Evolutionary conservation across 1,140 invertebrate genomes (phyloP), one percentile per base, ranked within the genome.

Genomic region (Leptinotarsa texana): DNA sequence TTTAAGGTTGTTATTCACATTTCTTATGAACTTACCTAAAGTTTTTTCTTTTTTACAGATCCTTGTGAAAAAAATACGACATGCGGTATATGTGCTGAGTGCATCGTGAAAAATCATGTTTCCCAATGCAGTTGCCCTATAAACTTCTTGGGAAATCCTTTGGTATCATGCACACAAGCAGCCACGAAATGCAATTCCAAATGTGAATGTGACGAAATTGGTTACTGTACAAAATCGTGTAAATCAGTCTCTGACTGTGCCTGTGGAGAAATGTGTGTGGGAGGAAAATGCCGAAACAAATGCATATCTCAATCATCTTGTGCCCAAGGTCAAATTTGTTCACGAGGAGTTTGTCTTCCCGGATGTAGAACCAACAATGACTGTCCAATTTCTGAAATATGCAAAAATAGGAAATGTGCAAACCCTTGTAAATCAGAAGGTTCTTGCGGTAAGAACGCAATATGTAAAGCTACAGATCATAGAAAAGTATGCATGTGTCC

Each of bases 41-140:
- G 27, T 22, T 51, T 62, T 69, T 71, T 72, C 49, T 42, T 80
- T 77, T 83, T 84, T 86, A 72, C 80, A 92, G 93, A 95, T 90
- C 94, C 95, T 3, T 96, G 94, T 80, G 88, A 90, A 48, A 89
- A 87, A 17, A 85, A 85, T 57, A 87, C 88, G 15, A 63, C 24
- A 42, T 96, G 95, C 83, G 95, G 95, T 49, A 90, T 91, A 73
- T 96, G 95, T 85, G 94, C 95, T 17, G 88, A 90, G 47, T 96
- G 95, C 81, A 87, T 91, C 79, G 94, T 96, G 3, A 89, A 93
- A 42, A 94, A 95, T 85, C 94, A 96, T 80, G 89, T 92, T 42
- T 90, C 92, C 1, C 93, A 94, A 79, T 97, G 95, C 81, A 93
- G 90, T 79, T 97, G 95, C 81, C 92, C 94, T 4, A 86, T 89